Base-by-base conservation (phyloP, 2,113 vertebrate genomes). In the Heterotis niloticus region DNA sequence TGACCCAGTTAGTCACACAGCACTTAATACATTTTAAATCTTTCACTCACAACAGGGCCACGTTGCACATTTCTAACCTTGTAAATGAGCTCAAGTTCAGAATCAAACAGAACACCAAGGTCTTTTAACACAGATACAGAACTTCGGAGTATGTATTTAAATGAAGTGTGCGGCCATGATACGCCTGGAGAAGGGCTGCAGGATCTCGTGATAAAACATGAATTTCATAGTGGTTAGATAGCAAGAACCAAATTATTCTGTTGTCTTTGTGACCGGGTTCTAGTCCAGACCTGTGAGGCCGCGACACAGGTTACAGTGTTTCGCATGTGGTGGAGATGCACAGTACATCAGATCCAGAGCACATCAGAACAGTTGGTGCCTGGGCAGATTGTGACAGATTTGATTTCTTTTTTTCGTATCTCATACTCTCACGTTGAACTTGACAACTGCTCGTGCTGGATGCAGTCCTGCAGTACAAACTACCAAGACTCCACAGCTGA, bases 91-190 rank as follows among this genome's bases (percentile, higher is more conserved):
- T n/a, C n/a, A 54, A n/a, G 52, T 26, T 74, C 23, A 59, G 20
- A 72, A 74, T 57, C n/a, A n/a, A 59, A 13, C 12, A 24, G 24
- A 73, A 28, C 14, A 10, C n/a, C 71, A 74, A 59, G 24, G 54
- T 59, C 54, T 18, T 18, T 59, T 74, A 44, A 44, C 34, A 44
- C 3, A 44, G 2, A 59, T 18, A 7, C 24, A 57, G 13, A 74
- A 51, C 26, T 74, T n/a, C 71, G 57, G 23, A 74, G 68, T 51
- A 70, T 70, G 28, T 28, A 29, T 44, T 70, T 70, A 70, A 70
- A 51, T 11, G 9, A 73, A 23, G 44, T 72, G 52, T 57, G 56
- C 56, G 56, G 52, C 12, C 51, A 11, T 44, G 34, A 2, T 44
- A 44, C 7, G 34, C 7, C 7, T 44, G 7, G 2, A 44, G 7